These are phyloP conservation scores for Biston betularia DNA, from an alignment of 2,888 invertebrate species.

Conservation along the genomic window DNA sequence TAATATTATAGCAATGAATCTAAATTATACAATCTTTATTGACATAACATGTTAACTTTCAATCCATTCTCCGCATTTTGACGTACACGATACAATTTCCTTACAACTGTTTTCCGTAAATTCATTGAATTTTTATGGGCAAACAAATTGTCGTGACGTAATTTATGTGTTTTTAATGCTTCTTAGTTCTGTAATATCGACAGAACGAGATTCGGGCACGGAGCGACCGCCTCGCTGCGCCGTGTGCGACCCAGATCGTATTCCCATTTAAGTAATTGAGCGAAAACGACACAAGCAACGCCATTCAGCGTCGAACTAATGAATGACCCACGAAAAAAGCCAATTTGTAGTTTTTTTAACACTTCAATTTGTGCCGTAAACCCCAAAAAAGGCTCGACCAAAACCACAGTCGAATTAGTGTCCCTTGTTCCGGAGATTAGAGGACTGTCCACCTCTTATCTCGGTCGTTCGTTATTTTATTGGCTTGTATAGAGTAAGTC, in stretches of 20 bases:
- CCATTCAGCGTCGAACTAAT: conserved; percentile 82
- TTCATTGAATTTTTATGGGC: conserved; percentile 22
- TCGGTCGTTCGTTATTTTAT: conserved; percentile 86
- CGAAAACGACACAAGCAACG: conserved; percentile 82
- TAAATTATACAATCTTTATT: conserved; percentile 10
- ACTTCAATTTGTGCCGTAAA: conserved; percentile 85
- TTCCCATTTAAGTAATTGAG: conserved; percentile 85
- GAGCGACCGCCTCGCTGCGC: conserved; percentile 11
- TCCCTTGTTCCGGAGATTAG: conserved; percentile 86
- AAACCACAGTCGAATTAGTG: conserved; percentile 87
- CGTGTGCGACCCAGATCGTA: conserved; percentile 58
- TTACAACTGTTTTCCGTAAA: conserved; percentile 25
- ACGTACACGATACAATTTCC: conserved; percentile 10
- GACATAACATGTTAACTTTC: conserved; percentile 6
- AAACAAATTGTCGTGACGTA: conserved; percentile 26
- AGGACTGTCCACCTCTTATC: conserved; percentile 84
- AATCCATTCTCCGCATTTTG: conserved; percentile 10
- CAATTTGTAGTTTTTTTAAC: conserved; percentile 86
- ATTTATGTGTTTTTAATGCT: conserved; percentile 32
- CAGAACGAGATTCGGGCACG: not conserved
- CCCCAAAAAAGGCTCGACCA: conserved; percentile 81
- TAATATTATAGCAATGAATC: conserved; percentile 7
- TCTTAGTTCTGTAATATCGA: conserved; percentile 6
- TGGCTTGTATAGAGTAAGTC: conserved; percentile 84
- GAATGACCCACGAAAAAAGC: conserved; percentile 81